Base-by-base conservation (phyloP, 1,140 invertebrate species). In the Pseudomyrmex dendroicus region DNA sequence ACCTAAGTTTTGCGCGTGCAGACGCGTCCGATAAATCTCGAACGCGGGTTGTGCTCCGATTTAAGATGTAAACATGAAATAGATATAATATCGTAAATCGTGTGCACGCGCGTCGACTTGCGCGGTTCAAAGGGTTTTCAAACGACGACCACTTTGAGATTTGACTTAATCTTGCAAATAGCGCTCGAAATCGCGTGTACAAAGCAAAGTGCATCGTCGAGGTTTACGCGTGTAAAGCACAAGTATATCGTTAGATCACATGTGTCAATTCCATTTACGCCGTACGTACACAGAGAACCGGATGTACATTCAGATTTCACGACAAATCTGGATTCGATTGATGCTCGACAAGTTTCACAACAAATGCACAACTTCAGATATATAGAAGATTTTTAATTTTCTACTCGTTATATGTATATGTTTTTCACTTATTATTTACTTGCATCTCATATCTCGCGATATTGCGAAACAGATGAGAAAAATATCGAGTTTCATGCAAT, bases 71-170 rank as follows among this genome's bases (percentile, higher is more conserved):
- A 68, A 50, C 66, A 10, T 72, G 50, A 68, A 72, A 48, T 59
- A 15, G n/a, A 80, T 80, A 72, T 72, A 72, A 80, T 80, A 80
- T 35, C 76, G 46, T 72, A 72, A 72, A 59, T 68, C 76, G 73
- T 63, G 67, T 85, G 84, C 82, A 83, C 73, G 64, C 70, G 86
- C 67, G 84, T 46, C 70, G 56, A 73, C 17, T 46, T 22, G 70
- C 48, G 52, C 50, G 52, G 48, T 72, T 80, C 76, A 80, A 80
- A 80, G 54, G 20, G 44, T 12, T 12, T n/a, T 12, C 5, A 57
- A 22, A 15, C 44, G 17, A 15, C 44, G 17, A 25, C 52, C 12
- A 35, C 15, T n/a, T 50, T n/a, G 54, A 13, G 63, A 80, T 80
- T 59, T 35, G 76, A 80, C 35, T 56, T 22, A 66, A 20, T 25